Conservation (phyloP, 2,113 vertebrate genomes). For the Smithornis capensis region DNA sequence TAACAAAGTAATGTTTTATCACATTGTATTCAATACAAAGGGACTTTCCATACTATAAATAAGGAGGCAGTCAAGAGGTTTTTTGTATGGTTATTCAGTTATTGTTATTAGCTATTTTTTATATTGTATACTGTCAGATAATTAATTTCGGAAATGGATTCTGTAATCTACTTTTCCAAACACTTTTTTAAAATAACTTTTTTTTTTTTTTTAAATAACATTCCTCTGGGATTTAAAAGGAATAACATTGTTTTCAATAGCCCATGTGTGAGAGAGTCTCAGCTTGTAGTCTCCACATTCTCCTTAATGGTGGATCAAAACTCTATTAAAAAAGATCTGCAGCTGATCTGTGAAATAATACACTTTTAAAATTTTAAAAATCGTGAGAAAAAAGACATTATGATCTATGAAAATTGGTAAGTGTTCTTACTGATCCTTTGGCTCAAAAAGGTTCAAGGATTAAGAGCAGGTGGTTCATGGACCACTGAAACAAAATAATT, state of each 20-base stretch:
- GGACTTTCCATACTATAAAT: neutral
- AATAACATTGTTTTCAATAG: neutral
- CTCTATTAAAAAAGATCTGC: neutral
- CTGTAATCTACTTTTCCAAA: neutral
- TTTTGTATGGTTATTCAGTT: neutral
- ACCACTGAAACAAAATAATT: neutral
- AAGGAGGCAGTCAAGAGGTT: neutral
- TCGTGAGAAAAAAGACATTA: neutral
- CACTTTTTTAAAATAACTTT: accelerated
- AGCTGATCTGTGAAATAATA: neutral
- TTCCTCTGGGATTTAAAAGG: neutral
- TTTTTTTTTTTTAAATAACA: no score
- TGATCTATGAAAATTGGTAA: neutral
- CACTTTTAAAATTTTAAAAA: neutral
- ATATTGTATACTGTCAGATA: neutral
- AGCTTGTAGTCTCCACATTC: neutral
- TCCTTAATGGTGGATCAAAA: neutral
- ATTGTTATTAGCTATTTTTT: neutral
- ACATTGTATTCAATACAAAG: neutral
- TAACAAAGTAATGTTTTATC: neutral
- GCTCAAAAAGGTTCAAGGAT: neutral
- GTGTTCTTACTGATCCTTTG: neutral
- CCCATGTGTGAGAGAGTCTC: neutral
- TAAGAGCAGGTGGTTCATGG: neutral
- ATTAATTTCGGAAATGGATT: neutral